Conservation (phyloP, 2,113 vertebrate species). For the Sander lucioperca region DNA sequence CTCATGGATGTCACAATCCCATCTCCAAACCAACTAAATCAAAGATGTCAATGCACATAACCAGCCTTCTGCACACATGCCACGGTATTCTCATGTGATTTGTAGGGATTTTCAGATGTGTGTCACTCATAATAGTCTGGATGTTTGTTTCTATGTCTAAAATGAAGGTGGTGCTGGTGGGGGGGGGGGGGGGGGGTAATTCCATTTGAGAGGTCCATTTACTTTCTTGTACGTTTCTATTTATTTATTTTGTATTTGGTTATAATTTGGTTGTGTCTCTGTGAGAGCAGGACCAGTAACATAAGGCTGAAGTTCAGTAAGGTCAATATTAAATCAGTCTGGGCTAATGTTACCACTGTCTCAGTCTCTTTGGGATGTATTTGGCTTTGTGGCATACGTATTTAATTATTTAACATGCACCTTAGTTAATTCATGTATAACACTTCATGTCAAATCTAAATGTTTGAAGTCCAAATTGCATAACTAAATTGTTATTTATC, state of each 20-base stretch:
- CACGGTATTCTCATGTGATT: conserved; percentile 7
- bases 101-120: conserved; percentile 19
- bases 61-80: conserved; percentile 11
- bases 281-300: not conserved
- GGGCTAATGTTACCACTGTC: not conserved
- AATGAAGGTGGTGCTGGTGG: not conserved
- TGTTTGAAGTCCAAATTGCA: conserved; percentile 4
- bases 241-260: not conserved
- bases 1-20: conserved; percentile 43
- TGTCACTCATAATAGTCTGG: conserved; percentile 1
- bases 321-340: conserved; percentile 25
- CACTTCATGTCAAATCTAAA: conserved; percentile 3
- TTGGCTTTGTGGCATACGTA: not conserved
- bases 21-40: conserved; percentile 38
- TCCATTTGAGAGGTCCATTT: no score
- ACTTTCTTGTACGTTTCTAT: not conserved
- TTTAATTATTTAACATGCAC: conserved; percentile 18
- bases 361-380: conserved; percentile 8
- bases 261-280: conserved; percentile 16
- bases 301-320: conserved; percentile 9
- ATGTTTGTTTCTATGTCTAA: conserved; percentile 21
- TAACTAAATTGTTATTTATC: conserved; percentile 12
- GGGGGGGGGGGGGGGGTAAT: not conserved
- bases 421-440: not conserved
- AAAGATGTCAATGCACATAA: conserved; percentile 39